A percentile compares a stretch with the other conserved stretches of the same genome.
phyloP scores from a whole-genome alignment of 2,888 invertebrate genomes.

The Cheilosia soror region DNA sequence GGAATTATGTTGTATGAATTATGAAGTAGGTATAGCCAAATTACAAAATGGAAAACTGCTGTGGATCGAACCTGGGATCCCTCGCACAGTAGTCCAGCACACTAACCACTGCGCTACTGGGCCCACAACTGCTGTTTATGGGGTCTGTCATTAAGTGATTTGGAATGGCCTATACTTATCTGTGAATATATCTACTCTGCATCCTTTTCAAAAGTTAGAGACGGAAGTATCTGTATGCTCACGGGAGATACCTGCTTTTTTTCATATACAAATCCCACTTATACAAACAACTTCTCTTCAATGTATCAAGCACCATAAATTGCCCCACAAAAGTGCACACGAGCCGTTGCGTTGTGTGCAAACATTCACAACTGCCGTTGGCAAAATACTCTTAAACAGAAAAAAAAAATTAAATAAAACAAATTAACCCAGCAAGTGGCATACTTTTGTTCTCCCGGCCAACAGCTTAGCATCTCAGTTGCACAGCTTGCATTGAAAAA shows the following conservation, averaged over 20 bases:
- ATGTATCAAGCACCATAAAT: conserved; percentile 43
- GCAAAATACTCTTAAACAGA: conserved; percentile 65
- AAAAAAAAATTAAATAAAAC: conserved; percentile 44
- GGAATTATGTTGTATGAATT: no score
- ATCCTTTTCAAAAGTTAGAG: no score
- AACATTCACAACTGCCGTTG: conserved; percentile 68
- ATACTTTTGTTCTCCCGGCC: conserved; percentile 41
- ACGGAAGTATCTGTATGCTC: no score
- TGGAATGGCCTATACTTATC: no score
- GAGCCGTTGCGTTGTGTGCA: conserved; percentile 34
- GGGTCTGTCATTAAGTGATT: no score
- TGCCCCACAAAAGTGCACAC: conserved; percentile 33
- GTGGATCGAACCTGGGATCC: no score
- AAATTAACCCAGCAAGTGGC: conserved; percentile 65
- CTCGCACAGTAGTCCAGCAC: no score
- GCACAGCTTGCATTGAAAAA: conserved; percentile 46
- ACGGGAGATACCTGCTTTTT: neutral
- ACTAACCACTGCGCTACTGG: no score
- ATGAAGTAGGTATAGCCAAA: no score
- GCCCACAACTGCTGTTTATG: no score
- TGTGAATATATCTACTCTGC: no score
- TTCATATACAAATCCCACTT: neutral
- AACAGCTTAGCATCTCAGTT: conserved; percentile 9
- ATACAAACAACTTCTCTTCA: neutral
- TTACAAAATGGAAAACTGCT: no score